These are phyloP conservation scores for Epistrophe eligans DNA, from an alignment of 2,888 invertebrate genomes.

Conservation along the genomic window DNA sequence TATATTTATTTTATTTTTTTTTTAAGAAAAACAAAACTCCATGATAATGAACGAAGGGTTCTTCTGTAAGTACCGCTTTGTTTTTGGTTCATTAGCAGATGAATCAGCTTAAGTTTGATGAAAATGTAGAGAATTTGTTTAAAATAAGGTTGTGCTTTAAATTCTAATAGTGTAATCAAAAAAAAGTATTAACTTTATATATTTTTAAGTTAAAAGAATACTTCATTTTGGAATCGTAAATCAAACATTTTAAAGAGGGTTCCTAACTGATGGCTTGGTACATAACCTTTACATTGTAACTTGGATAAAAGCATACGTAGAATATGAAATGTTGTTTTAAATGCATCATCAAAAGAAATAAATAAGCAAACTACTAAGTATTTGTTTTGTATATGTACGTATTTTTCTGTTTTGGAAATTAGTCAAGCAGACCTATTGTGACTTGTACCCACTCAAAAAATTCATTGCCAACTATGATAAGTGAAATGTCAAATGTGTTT, in stretches of 20 bases:
- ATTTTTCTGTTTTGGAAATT: too few relatives aligned
- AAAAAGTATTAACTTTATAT: too few relatives aligned
- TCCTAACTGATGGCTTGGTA: not conserved
- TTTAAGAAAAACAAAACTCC: not conserved
- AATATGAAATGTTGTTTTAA: too few relatives aligned
- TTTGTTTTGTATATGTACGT: too few relatives aligned
- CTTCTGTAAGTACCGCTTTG: not conserved
- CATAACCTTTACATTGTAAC: too few relatives aligned
- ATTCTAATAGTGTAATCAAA: constrained; percentile 2
- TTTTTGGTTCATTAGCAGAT: constrained; percentile 6
- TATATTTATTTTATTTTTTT: too few relatives aligned
- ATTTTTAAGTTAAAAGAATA: not conserved
- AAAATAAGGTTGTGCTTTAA: constrained; percentile 3
- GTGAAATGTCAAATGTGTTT: too few relatives aligned
- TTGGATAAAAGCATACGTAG: not conserved
- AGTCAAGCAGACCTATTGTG: too few relatives aligned
- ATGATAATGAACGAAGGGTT: constrained; percentile 1
- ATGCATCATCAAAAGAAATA: too few relatives aligned
- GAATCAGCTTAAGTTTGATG: constrained; percentile 7
- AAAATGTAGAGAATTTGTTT: not conserved
- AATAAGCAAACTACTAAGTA: too few relatives aligned
- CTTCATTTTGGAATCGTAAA: constrained; percentile 1
- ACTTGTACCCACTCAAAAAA: too few relatives aligned
- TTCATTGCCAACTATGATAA: too few relatives aligned
- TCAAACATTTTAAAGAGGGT: constrained; percentile 6